Base-by-base conservation (phyloP, 2,797 vertebrate species). In the Phoeniculus purpureus region DNA sequence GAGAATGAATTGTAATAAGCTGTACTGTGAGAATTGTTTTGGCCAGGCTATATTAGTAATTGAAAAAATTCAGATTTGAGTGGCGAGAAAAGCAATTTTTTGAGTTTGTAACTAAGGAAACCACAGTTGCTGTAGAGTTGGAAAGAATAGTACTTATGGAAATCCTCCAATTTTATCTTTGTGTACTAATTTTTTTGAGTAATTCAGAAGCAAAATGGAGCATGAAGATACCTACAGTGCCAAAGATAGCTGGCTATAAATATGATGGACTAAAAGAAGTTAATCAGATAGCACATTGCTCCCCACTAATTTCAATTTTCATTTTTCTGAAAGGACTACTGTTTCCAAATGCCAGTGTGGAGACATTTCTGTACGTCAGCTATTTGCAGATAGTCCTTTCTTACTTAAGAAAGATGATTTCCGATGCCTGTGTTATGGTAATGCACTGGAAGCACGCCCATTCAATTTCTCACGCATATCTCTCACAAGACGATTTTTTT, bases 401-500 rank as follows among this genome's bases (percentile, higher is more conserved):
- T 85, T 87, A 54, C 51, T 80, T 75, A 82, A 68, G 66, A 93
- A 92, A 75, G 50, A 83, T 78, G 19, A 15, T 83, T 94, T 93
- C 85, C 76, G 83, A 18, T 73, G 80, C 31, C 18, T 85, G 9
- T 25, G 7, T 58, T 89, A 93, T 68, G 70, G 70, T 93, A 92
- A 94, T 85, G 32, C 40, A 83, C 48, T 91, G 92, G 85, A 89
- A 89, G 52, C 67, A 82, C 75, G 64, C 62, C 73, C 56, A 78
- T 83, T 87, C 52, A 81, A 78, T 87, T 94, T 56, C 67, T 91
- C 47, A 73, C 93, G 77, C 50, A 81, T 92, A 93, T 93, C 95
- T 92, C 52, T 89, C 81, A 89, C 73, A 94, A 73, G 71, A 93
- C 85, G 76, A 91, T 91, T 91, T 87, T 87, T 93, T 92, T 89